A percentile compares a stretch with the other conserved stretches of the same genome.
Conservation (phyloP, 2,888 invertebrate genomes). For the Nomada flava region DNA sequence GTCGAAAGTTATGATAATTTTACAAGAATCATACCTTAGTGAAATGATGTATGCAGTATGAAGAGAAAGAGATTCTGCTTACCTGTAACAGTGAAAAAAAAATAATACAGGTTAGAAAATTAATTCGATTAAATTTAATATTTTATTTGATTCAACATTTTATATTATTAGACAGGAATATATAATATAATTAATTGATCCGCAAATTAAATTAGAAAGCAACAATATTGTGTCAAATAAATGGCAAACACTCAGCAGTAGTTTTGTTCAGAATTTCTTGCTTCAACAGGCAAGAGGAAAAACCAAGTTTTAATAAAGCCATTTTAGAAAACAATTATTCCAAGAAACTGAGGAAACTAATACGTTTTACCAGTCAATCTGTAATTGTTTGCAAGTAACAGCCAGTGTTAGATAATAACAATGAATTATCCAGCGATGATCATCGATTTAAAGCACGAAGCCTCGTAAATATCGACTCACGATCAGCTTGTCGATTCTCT, state of each 20-base stretch:
- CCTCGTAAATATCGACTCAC: constrained; percentile 46
- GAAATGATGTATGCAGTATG: not conserved
- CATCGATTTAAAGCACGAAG: constrained; percentile 38
- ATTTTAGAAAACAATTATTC: not conserved
- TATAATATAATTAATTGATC: too few species aligned
- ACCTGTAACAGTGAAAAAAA: constrained; percentile 69
- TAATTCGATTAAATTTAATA: not conserved
- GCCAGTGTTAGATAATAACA: constrained; percentile 14
- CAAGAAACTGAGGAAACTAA: not conserved
- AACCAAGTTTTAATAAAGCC: not conserved
- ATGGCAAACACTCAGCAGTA: not conserved
- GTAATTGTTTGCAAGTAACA: constrained; percentile 1
- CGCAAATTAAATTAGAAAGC: too few species aligned
- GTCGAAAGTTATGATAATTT: constrained; percentile 32
- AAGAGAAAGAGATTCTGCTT: constrained; percentile 59
- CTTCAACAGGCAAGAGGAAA: not conserved
- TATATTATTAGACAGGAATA: too few species aligned
- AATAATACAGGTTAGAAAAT: not conserved
- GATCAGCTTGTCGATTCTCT: constrained; percentile 41
- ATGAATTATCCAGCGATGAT: constrained; percentile 35
- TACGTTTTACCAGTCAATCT: not conserved
- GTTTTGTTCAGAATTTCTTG: not conserved
- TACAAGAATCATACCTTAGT: not conserved
- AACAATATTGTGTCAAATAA: too few species aligned
- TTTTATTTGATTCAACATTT: too few species aligned